Conservation (phyloP, 2,888 invertebrate species). For the Dugesia japonica region DNA sequence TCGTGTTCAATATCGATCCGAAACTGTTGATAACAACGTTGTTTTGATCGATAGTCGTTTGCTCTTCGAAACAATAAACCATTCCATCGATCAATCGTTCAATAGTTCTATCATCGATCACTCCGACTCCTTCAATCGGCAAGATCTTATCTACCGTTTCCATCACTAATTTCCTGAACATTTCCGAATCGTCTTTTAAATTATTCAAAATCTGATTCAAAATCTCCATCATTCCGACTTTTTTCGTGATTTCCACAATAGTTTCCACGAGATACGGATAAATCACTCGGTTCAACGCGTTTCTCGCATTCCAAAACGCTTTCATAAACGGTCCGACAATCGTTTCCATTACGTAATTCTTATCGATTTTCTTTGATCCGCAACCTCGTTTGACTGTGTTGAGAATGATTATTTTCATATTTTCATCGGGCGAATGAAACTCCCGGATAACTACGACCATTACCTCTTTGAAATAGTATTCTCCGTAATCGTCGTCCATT, state of each 20-base stretch:
- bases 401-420: conserved; percentile 99
- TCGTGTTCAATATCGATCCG: conserved; percentile 89
- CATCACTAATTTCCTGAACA: conserved; percentile 99
- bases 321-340: conserved; percentile 94
- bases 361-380: conserved; percentile 96
- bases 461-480: conserved; percentile 96
- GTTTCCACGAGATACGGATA: conserved; percentile 92
- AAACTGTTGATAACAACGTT: conserved; percentile 98
- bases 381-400: conserved; percentile 96
- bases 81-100: conserved; percentile 98
- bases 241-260: conserved; percentile 97
- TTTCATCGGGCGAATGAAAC: conserved; percentile 98
- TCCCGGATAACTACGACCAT: conserved; percentile 95
- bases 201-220: conserved; percentile 95
- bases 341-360: conserved; percentile 96
- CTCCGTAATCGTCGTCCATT: conserved; percentile 99
- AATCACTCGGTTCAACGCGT: conserved; percentile 92
- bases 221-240: conserved; percentile 97
- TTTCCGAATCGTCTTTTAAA: conserved; percentile 95
- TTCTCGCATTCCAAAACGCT: conserved; percentile 98
- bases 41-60: conserved; percentile 84
- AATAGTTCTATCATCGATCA: conserved; percentile 88
- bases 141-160: conserved; percentile 98
- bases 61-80: conserved; percentile 96
- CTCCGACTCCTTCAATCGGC: conserved; percentile 86